Conservation (phyloP, 2,797 vertebrate genomes). For the Ispidina lecontei region DNA sequence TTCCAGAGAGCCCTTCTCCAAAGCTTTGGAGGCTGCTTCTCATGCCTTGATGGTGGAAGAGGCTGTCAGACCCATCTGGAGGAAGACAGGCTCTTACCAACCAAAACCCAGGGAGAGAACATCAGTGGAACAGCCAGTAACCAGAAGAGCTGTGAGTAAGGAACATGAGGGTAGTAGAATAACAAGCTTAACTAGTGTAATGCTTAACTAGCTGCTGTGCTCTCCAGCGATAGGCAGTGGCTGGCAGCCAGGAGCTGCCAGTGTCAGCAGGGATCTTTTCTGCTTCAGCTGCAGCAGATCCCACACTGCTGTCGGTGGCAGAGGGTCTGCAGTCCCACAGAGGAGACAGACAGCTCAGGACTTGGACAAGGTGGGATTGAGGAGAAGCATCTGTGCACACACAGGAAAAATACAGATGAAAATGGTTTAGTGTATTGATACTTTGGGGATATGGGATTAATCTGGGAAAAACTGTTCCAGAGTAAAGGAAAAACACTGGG, state of each 20-base stretch:
- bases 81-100: background rate
- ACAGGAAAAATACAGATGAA: accelerated
- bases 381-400: background rate
- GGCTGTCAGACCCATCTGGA: background rate
- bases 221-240: background rate
- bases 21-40: background rate
- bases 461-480: background rate
- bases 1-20: background rate
- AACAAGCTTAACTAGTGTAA: background rate
- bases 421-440: accelerated
- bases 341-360: background rate
- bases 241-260: background rate
- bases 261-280: background rate
- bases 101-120: background rate
- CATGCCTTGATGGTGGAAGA: accelerated
- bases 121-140: accelerated
- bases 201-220: background rate
- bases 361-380: accelerated
- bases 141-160: background rate
- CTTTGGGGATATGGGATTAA: background rate
- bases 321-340: background rate
- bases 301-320: background rate
- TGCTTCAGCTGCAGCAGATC: background rate
- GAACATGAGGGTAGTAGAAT: background rate
- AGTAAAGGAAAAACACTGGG: background rate